Base-by-base conservation (phyloP, 2,113 vertebrate species). In the Paraplagusia blochii region DNA sequence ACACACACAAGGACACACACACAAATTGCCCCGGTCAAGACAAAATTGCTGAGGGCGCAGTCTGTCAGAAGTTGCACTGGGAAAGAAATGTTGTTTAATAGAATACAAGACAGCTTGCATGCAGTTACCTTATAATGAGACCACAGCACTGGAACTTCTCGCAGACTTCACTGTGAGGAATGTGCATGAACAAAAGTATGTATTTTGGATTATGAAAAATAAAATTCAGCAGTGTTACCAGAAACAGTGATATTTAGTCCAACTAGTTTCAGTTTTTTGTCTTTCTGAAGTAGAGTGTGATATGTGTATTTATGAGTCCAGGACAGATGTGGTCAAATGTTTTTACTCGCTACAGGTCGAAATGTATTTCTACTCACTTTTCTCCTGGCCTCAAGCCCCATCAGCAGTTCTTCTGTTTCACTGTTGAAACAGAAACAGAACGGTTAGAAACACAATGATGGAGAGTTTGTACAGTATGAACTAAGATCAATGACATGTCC, bases 341-440 rank as follows among this genome's bases (percentile, higher is more conserved):
- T n/a, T n/a, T n/a, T n/a, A n/a, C n/a, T n/a, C n/a, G n/a, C n/a
- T n/a, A n/a, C n/a, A n/a, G n/a, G n/a, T n/a, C n/a, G n/a, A 80
- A 19, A 44, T 57, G 48, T 13, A 40, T 81, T 81, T 76, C 48
- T 59, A 15, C 57, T 53, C 59, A 61, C 55, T 59, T 69, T 47
- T 57, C 63, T 47, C 58, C 53, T 44, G 45, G 71, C 53, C 66
- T 35, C n/a, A 11, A 78, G 72, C 83, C 36, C 77, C 55, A 79
- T 88, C 87, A 88, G 85, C 85, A 85, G 59, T 80, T 84, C 80
- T 70, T 78, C 63, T 53, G 71, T 74, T 79, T 61, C 74, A 75
- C 63, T 61, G 69, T 72, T 79, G 79, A 82, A 81, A 75, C n/a
- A n/a, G n/a, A n/a, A n/a, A n/a, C n/a, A n/a, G n/a, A n/a, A n/a